Evolutionary conservation across 1,140 invertebrate species (phyloP).

Genomic region (Ostrea edulis): DNA sequence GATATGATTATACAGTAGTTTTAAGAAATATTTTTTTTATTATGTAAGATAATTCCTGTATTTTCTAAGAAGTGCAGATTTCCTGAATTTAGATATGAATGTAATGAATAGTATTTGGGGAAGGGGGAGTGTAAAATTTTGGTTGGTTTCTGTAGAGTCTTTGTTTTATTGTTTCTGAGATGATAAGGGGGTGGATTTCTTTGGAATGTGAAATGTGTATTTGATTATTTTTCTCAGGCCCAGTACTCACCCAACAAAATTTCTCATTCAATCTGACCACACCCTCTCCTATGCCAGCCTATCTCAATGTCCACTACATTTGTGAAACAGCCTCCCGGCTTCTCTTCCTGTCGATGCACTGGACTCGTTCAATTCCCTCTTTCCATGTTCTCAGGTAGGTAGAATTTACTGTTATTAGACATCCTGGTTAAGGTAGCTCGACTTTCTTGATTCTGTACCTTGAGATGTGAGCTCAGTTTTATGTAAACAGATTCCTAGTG

Average conservation of each 20-base stretch:
- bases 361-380: constrained; percentile 90
- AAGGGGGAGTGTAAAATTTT: too few relatives aligned
- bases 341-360: constrained; percentile 93
- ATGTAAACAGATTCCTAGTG: too few relatives aligned
- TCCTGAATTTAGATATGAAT: too few relatives aligned
- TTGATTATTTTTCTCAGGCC: constrained; percentile 68
- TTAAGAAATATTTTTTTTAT: too few relatives aligned
- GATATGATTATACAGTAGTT: too few relatives aligned
- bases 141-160: neutral
- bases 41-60: too few relatives aligned
- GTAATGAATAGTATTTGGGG: too few relatives aligned
- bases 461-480: neutral
- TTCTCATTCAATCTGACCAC: constrained; percentile 88
- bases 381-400: constrained; percentile 89
- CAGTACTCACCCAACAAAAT: constrained; percentile 76
- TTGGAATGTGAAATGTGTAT: neutral
- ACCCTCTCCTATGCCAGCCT: constrained; percentile 89
- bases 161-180: neutral
- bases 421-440: neutral
- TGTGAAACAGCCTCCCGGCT: constrained; percentile 94
- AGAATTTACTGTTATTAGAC: neutral
- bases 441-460: neutral
- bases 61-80: too few relatives aligned
- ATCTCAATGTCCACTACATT: constrained; percentile 92
- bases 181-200: neutral